These are phyloP conservation scores for Eulemur rubriventer DNA, from an alignment of 2,797 vertebrate genomes.

Conservation along the genomic window DNA sequence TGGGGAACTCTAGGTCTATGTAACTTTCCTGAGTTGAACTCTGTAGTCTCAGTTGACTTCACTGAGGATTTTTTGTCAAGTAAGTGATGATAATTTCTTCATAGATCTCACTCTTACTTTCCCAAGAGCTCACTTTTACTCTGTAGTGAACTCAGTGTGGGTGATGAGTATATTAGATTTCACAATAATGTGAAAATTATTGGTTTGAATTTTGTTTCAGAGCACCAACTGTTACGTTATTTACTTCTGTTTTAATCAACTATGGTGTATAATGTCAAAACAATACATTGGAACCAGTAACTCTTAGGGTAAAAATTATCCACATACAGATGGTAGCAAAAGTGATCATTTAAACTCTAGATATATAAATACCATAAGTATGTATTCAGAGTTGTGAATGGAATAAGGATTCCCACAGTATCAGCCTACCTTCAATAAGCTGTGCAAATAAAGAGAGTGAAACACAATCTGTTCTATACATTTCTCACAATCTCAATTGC, in stretches of 20 bases:
- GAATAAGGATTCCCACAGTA: constrained; percentile 36
- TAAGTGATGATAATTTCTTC: not conserved
- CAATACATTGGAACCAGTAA: constrained; percentile 20
- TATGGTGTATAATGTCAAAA: constrained; percentile 44
- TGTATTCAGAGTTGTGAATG: constrained; percentile 18
- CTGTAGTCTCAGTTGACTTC: not conserved
- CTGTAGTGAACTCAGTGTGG: not conserved
- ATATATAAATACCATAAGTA: constrained; percentile 41
- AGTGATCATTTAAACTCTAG: constrained; percentile 43
- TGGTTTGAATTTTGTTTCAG: constrained; percentile 43
- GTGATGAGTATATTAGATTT: constrained; percentile 35
- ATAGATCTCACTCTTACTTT: constrained; percentile 35
- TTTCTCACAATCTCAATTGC: constrained; percentile 46
- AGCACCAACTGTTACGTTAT: not conserved
- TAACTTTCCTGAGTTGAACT: constrained; percentile 21
- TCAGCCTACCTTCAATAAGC: constrained; percentile 24
- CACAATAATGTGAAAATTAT: constrained; percentile 23
- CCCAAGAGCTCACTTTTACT: not conserved
- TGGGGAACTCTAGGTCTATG: not conserved
- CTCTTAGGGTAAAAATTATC: constrained; percentile 41
- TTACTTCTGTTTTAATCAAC: constrained; percentile 49
- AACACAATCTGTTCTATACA: constrained; percentile 60
- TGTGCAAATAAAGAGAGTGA: constrained; percentile 31
- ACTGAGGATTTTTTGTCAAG: not conserved
- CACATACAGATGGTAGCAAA: constrained; percentile 40